Evolutionary conservation across 2,888 invertebrate species (phyloP), one percentile per base, ranked within the genome.

Genomic region (Epinotia nisella): DNA sequence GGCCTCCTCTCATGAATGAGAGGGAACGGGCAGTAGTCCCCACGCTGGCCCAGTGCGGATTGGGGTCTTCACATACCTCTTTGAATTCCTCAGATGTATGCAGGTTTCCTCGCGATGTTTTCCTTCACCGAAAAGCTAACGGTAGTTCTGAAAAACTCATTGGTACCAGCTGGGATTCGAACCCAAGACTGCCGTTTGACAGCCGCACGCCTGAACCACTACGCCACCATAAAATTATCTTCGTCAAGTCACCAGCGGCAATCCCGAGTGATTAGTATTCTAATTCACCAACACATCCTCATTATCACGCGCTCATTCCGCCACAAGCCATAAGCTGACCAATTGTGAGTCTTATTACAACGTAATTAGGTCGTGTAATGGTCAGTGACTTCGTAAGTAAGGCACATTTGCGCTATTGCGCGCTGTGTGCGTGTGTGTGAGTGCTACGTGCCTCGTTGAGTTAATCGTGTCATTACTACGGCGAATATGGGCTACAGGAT

Each of bases 381-480:
- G 3, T 49, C n/a, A 49, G 49, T n/a, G n/a, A n/a, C 13, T 49
- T n/a, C 7, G 7, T 49, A 7, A 49, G 49, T 49, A 15, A 45
- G 53, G 67, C 76, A 78, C 76, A 78, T 78, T 74, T 59, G 75
- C 76, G 49, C 59, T 77, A 51, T 78, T 79, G 75, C 58, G 62
- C 75, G 61, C 41, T 75, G 17, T 45, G 35, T 64, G 17, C 39
- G 35, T 64, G 29, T 56, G 70, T 70, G 70, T 21, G 61, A 5
- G 64, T 73, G 64, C 56, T 67, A 81, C 82, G 82, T 80, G 82
- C 78, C 76, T 77, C 64, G 80, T 71, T 75, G 81, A 70, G 84
- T 81, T 87, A 89, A 90, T 87, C 83, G 84, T 83, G 82, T 85
- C 87, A 89, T 90, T 90, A 90, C 85, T 71, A 78, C 69, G 70